Percentiles rank a stretch among this genome's conserved stretches.
phyloP scores from a whole-genome alignment of 2,113 vertebrate genomes.

The Arenaria interpres region DNA sequence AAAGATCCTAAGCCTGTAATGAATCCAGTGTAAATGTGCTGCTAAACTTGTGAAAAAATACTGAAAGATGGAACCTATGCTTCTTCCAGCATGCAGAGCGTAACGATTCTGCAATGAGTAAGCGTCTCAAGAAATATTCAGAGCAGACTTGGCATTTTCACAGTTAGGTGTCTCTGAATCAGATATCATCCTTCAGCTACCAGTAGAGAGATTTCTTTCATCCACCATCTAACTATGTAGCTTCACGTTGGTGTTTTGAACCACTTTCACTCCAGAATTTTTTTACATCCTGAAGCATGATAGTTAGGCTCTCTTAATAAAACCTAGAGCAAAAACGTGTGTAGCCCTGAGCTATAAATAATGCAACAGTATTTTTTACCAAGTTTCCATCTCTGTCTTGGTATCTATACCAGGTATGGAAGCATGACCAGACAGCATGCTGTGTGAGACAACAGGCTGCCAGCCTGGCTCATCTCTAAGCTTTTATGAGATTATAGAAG shows the following conservation, averaged over 20 bases:
- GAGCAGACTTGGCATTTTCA: neutral
- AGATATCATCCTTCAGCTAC: neutral
- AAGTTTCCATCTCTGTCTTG: neutral
- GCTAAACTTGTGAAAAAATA: neutral
- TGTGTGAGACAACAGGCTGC: neutral
- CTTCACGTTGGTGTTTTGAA: neutral
- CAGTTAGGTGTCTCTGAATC: neutral
- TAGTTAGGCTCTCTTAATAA: neutral
- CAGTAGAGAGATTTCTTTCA: neutral
- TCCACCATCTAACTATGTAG: neutral
- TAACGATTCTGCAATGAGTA: neutral
- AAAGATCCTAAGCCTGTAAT: neutral
- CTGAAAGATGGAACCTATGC: neutral
- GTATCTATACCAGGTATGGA: neutral
- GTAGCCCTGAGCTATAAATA: neutral
- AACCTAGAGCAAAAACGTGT: neutral
- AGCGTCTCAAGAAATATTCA: neutral
- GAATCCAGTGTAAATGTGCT: neutral
- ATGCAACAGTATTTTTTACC: neutral
- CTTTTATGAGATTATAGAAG: neutral
- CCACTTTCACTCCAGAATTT: neutral
- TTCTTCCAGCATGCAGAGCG: neutral
- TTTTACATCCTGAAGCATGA: neutral
- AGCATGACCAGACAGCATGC: neutral
- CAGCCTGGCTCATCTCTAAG: neutral